phyloP scores from a whole-genome alignment of 2,797 vertebrate genomes.

The Urophycis tenuis region DNA sequence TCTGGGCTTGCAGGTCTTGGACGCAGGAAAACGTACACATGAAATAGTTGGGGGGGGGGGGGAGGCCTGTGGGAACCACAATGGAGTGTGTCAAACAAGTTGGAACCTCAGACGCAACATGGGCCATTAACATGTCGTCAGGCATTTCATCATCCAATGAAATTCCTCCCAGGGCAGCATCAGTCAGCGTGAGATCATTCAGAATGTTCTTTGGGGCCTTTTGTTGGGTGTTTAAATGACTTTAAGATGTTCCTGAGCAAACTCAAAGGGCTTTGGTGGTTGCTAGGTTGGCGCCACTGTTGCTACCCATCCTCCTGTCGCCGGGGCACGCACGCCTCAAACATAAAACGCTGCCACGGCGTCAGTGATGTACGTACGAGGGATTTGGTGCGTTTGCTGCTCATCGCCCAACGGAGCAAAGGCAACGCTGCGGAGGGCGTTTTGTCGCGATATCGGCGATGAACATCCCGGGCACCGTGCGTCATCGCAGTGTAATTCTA shows the following conservation, averaged over 20 bases:
- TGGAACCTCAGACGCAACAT: conserved; percentile 3
- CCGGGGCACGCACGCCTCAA: background rate
- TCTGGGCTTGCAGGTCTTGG: background rate
- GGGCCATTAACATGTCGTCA: background rate
- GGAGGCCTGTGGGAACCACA: background rate
- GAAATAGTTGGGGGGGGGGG: background rate
- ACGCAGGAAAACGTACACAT: background rate
- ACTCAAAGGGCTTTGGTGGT: conserved; percentile 4
- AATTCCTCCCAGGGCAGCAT: background rate
- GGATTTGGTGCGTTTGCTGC: background rate
- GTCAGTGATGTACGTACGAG: background rate
- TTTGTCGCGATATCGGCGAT: background rate
- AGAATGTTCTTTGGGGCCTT: background rate
- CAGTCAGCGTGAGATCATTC: background rate
- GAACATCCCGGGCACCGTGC: background rate
- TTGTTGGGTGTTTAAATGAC: background rate
- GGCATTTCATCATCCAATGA: background rate
- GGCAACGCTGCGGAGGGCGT: background rate
- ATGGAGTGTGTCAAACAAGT: background rate
- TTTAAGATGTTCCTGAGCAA: background rate
- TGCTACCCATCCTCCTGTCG: background rate
- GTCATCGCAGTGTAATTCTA: background rate
- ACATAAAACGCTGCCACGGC: background rate
- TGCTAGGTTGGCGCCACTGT: conserved; percentile 4
- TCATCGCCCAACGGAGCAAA: background rate